Conservation (phyloP, 2,888 invertebrate species). For the Ormyrus labotus region DNA sequence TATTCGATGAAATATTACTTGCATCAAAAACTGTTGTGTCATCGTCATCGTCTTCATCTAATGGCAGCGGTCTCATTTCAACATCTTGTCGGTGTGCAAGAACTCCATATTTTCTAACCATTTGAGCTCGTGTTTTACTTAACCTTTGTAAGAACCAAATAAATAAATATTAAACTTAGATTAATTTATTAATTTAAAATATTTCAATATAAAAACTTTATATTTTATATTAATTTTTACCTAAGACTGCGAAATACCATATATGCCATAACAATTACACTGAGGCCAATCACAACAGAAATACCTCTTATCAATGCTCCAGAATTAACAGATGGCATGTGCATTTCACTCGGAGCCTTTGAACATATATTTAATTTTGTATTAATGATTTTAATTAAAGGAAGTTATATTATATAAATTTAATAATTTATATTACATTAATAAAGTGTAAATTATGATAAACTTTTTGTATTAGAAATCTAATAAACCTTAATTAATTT, state of each 20-base stretch:
- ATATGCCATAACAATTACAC: conserved; percentile 70
- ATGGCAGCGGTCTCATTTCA: conserved; percentile 75
- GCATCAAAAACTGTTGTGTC: conserved; percentile 75
- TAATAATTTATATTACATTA: background rate
- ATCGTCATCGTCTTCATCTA: conserved; percentile 76
- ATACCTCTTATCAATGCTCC: conserved; percentile 73
- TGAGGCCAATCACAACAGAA: conserved; percentile 73
- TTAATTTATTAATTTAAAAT: conserved; percentile 19
- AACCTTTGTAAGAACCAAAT: too few relatives aligned
- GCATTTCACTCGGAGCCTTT: conserved; percentile 55
- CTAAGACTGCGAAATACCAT: conserved; percentile 71
- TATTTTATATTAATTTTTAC: conserved; percentile 58
- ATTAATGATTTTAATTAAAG: background rate
- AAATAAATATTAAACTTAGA: conserved; percentile 10
- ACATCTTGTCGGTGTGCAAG: conserved; percentile 74
- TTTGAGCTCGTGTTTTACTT: conserved; percentile 71
- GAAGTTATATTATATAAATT: background rate
- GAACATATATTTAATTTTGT: conserved; percentile 22
- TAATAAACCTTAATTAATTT: background rate
- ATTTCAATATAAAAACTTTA: conserved; percentile 1
- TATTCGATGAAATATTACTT: conserved; percentile 64
- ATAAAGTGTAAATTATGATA: background rate
- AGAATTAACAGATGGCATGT: conserved; percentile 64
- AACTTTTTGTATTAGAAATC: background rate
- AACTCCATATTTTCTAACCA: conserved; percentile 75